Base-by-base conservation (phyloP, 1,140 invertebrate genomes). In the Drosophila watanabei region DNA sequence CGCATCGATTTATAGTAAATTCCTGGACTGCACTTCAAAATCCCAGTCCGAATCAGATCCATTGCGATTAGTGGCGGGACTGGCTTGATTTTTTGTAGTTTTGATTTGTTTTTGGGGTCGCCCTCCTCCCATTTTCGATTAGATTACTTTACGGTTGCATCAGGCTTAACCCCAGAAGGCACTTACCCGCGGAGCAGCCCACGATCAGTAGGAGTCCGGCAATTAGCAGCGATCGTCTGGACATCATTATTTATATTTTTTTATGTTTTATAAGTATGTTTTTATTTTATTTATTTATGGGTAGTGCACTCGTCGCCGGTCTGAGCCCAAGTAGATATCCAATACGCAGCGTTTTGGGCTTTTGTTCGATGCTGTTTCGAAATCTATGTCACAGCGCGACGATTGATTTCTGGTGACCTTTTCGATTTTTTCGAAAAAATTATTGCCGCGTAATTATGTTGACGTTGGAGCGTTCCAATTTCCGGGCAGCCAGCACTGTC, bases 371-470 rank as follows among this genome's bases (percentile, higher is more conserved):
- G 30, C 10, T 33, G 8, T 56, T 32, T 33, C 45, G 13, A 45
- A 64, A 89, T 65, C 41, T 79, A 46, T 90, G 86, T 90, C 82
- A 79, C 81, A 57, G 28, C 54, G 69, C 64, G 71, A 51, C 68
- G 52, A 68, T 69, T 37, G 73, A 68, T 72, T 84, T 79, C 70
- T 87, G 81, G 60, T 68, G 84, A 88, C 80, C 80, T 89, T 59
- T 41, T 75, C 59, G 28, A 18, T 14, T 37, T 58, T 52, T 60
- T 76, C 32, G 30, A 58, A 63, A 9, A 49, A 72, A 84, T 85
- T 90, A 70, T 68, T 90, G 85, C 70, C 86, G 82, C 80, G 85
- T 89, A 90, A 89, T 89, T 85, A 82, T 79, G 71, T 86, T 79
- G 59, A 57, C 46, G 58, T 66, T 73, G 54, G 46, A 59, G 65